Base-by-base conservation (phyloP, 2,888 invertebrate genomes). In the Pollenia amentaria region DNA sequence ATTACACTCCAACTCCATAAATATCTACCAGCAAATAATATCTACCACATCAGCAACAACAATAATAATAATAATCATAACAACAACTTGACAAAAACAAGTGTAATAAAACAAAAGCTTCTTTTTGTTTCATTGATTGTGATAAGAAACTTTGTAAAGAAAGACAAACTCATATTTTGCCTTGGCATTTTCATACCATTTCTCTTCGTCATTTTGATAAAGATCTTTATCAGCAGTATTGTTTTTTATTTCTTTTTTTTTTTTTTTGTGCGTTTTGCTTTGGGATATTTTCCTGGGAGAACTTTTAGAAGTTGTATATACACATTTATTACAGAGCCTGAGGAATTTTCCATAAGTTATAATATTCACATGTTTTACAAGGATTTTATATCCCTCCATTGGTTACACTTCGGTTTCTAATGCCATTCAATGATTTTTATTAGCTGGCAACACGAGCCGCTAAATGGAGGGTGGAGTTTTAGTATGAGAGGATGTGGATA, bases 31-130 rank as follows among this genome's bases (percentile, higher is more conserved):
- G 73, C 78, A 84, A 76, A 84, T 67, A 51, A 73, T 73, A 84
- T 84, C 78, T 67, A 79, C 29, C 60, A 53, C 78, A 78, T 73
- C 76, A 70, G 48, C 62, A 64, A 12, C 21, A 69, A 60, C 78
- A 82, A 77, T 38, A 72, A 48, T 55, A 72, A 72, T 65, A 76
- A 76, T 38, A 76, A 82, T 42, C 70, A 82, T 9, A 79, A 84
- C 62, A 83, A 73, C 46, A 84, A 87, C 81, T 87, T 82, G 78
- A 87, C 57, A 82, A 87, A 76, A 87, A 84, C 76, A 77, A 87
- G 88, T 85, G 87, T 87, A 88, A 88, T 88, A 88, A 88, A 88
- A 88, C 85, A 87, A 88, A 88, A 87, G 76, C 77, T 75, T 75
- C 18, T 46, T 21, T 46, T 70, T 38, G 14, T 44, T 78, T 73